Percentiles rank a stretch among this genome's conserved stretches.
Evolutionary conservation across 2,888 invertebrate genomes (phyloP).

Genomic region (Watsonalla cultraria): DNA sequence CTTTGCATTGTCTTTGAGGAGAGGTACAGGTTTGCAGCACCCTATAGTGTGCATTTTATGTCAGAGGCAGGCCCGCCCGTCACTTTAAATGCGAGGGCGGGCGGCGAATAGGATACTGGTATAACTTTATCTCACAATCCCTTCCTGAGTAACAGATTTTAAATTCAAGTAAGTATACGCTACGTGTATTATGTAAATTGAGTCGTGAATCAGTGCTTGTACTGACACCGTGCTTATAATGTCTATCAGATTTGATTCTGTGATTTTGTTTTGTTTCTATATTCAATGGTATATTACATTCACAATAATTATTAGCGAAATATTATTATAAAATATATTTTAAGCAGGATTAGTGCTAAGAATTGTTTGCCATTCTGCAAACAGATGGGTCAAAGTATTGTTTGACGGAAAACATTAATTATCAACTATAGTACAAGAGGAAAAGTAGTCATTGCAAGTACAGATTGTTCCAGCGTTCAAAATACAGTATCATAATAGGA

Average conservation of each 20-base stretch:
- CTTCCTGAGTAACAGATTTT: slow-evolving; percentile 50
- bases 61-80: slow-evolving; percentile 37
- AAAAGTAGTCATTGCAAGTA: too few species aligned
- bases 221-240: slow-evolving; percentile 2
- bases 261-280: background rate
- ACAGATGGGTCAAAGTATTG: too few species aligned
- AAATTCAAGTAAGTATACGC: slow-evolving; percentile 51
- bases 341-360: too few species aligned
- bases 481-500: too few species aligned
- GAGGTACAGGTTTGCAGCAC: slow-evolving; percentile 28
- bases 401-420: too few species aligned
- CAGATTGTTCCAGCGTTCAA: too few species aligned
- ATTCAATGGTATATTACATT: background rate
- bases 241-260: slow-evolving; percentile 6
- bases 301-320: too few species aligned
- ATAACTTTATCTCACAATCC: slow-evolving; percentile 53
- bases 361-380: too few species aligned
- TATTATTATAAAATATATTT: too few species aligned
- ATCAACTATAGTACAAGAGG: too few species aligned
- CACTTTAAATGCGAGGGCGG: slow-evolving; percentile 49
- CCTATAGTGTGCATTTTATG: slow-evolving; percentile 47
- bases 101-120: slow-evolving; percentile 35
- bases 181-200: slow-evolving; percentile 56
- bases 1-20: slow-evolving; percentile 31
- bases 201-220: slow-evolving; percentile 40